Conservation (phyloP, 2,888 invertebrate species). For the Caenorhabditis virilis region DNA sequence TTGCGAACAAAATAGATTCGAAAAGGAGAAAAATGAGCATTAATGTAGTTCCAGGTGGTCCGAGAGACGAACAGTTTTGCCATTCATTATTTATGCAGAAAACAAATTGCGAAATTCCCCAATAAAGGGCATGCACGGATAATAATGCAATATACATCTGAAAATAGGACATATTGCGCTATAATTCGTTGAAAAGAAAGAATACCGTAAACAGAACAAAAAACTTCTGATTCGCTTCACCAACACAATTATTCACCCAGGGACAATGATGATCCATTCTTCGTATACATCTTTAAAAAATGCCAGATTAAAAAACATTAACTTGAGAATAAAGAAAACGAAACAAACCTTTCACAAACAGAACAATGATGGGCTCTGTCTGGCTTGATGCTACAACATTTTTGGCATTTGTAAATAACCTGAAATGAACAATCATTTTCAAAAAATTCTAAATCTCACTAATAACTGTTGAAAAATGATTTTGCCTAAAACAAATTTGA, state of each 20-base stretch:
- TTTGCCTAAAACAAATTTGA: too few relatives aligned
- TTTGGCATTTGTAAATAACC: conserved; percentile 89
- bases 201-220: conserved; percentile 94
- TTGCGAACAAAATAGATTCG: conserved; percentile 91
- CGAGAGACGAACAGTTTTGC: conserved; percentile 80
- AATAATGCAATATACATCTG: conserved; percentile 94
- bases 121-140: conserved; percentile 87
- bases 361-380: conserved; percentile 90
- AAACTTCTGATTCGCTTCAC: conserved; percentile 98
- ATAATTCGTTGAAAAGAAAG: conserved; percentile 77
- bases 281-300: conserved; percentile 53
- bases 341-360: conserved; percentile 71
- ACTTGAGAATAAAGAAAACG: too few relatives aligned
- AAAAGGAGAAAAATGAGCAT: conserved; percentile 87
- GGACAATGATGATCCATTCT: conserved; percentile 85
- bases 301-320: too few relatives aligned
- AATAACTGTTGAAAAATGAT: too few relatives aligned
- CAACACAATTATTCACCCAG: conserved; percentile 91
- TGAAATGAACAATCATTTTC: too few relatives aligned
- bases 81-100: conserved; percentile 81
- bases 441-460: too few relatives aligned
- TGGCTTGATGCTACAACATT: conserved; percentile 94
- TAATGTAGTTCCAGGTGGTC: conserved; percentile 93
- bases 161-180: conserved; percentile 81
- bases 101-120: conserved; percentile 90